Base-by-base conservation (phyloP, 2,113 vertebrate genomes). In the Ceuthmochares aereus region DNA sequence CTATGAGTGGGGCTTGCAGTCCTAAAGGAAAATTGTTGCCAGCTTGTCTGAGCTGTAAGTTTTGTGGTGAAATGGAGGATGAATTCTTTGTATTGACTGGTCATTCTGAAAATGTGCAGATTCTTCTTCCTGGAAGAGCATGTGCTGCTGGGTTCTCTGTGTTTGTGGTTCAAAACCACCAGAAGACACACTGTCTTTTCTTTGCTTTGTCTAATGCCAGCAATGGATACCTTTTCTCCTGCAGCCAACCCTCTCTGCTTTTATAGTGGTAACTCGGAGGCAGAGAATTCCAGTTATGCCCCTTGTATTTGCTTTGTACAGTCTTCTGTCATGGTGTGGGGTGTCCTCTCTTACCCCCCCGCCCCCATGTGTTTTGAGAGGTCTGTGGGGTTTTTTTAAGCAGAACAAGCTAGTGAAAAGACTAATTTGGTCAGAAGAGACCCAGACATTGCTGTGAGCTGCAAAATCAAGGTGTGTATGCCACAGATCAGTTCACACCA, bases 261-360 rank as follows among this genome's bases (percentile, higher is more conserved):
- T 72, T 17, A 18, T 54, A 32, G 32, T 26, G 19, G 4, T 58
- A 47, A 4, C 32, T 29, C 29, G 36, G 37, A 51, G 34, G 37
- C 37, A 26, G 67, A 47, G 58, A 74, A 43, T 77, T 90, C 22
- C 20, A 10, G 26, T 84, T 66, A 4, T 8, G 26, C 5, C 26
- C 14, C 37, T 49, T 78, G 60, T 32, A 9, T 93, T 77, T 74
- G 36, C 69, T 62, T 43, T 75, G 22, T 42, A 4, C 8, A 6
- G 25, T 18, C n/a, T 67, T 43, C 21, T 69, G 8, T 27, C 0
- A 0, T n/a, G 26, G 10, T 58, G 9, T 45, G 32, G 69, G n/a
- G 20, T 15, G 59, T 29, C 8, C 2, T 29, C 22, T 74, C 8
- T n/a, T n/a, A n/a, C n/a, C n/a, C n/a, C n/a, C n/a, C n/a, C n/a